Evolutionary conservation across 2,113 vertebrate species (phyloP).

Genomic region (Danionella cerebrum): DNA sequence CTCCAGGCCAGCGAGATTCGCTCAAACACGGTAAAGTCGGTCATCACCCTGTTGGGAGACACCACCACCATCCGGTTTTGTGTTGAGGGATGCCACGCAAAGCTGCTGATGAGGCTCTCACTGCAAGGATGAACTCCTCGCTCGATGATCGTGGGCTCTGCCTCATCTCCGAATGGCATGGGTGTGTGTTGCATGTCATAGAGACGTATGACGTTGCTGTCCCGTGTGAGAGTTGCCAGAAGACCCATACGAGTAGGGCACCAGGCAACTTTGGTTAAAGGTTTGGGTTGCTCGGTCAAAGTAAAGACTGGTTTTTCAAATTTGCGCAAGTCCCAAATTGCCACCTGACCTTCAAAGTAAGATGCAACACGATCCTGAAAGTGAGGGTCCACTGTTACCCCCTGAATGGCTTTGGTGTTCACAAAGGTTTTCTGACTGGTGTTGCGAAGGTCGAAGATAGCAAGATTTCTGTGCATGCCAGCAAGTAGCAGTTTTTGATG

Average conservation of each 20-base stretch:
- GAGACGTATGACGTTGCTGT: slow-evolving; percentile 90
- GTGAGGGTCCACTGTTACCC: slow-evolving; percentile 90
- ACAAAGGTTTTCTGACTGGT: slow-evolving; percentile 98
- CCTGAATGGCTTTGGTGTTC: slow-evolving; percentile 97
- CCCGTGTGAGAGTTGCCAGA: slow-evolving; percentile 88
- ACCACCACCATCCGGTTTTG: slow-evolving; percentile 98
- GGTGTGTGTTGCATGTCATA: slow-evolving; percentile 99
- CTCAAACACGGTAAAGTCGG: slow-evolving; percentile 96
- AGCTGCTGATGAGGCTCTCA: slow-evolving; percentile 87
- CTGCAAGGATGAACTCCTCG: slow-evolving; percentile 86
- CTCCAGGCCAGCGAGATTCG: slow-evolving; percentile 97
- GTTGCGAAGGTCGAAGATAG: slow-evolving; percentile 94
- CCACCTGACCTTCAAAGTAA: slow-evolving; percentile 97
- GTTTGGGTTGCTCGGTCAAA: slow-evolving; percentile 89
- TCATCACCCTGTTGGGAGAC: slow-evolving; percentile 89
- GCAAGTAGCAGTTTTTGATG: slow-evolving; percentile 92
- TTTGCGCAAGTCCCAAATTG: slow-evolving; percentile 96
- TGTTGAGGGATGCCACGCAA: slow-evolving; percentile 93
- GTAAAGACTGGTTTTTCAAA: slow-evolving; percentile 97
- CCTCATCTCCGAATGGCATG: slow-evolving; percentile 93
- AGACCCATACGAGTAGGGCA: slow-evolving; percentile 92
- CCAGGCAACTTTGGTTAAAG: slow-evolving; percentile 94
- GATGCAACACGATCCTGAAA: slow-evolving; percentile 92
- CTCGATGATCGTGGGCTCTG: slow-evolving; percentile 96
- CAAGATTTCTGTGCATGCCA: slow-evolving; percentile 94